A percentile compares a stretch with the other conserved stretches of the same genome.
Evolutionary conservation across 1,140 invertebrate species (phyloP).

Genomic region (Manduca sexta): DNA sequence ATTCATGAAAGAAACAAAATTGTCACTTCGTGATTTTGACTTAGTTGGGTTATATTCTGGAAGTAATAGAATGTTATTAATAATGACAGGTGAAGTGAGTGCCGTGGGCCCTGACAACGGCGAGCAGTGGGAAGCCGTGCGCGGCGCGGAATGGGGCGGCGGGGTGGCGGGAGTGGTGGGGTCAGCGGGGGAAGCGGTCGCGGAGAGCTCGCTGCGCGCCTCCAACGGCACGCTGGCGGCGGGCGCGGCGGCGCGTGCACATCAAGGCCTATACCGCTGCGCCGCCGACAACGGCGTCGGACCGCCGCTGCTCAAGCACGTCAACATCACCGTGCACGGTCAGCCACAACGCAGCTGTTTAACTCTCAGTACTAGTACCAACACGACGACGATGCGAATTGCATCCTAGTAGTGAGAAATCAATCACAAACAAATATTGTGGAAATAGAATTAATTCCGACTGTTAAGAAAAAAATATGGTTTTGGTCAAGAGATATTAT

Average conservation of each 20-base stretch:
- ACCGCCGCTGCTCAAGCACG: constrained; percentile 78
- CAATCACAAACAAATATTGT: no score
- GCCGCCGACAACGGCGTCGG: constrained; percentile 86
- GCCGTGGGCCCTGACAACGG: constrained; percentile 16
- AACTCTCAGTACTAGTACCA: no score
- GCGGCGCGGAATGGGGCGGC: constrained; percentile 19
- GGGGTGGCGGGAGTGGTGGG: background rate
- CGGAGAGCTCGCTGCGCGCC: constrained; percentile 36
- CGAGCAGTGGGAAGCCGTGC: constrained; percentile 38
- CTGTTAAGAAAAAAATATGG: no score
- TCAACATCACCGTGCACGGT: constrained; percentile 81
- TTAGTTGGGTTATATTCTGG: no score
- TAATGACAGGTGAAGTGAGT: constrained; percentile 11
- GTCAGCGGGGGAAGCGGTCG: constrained; percentile 1
- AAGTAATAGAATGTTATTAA: no score
- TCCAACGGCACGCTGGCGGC: constrained; percentile 77
- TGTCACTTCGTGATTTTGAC: no score
- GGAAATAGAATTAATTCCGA: no score
- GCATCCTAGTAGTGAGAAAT: no score
- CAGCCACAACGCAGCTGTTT: no score
- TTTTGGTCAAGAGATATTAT: no score
- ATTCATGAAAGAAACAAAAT: no score
- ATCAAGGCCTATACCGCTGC: constrained; percentile 85
- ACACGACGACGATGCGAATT: no score
- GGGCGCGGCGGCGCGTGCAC: constrained; percentile 74